A percentile compares a stretch with the other conserved stretches of the same genome.
Evolutionary conservation across 1,140 invertebrate genomes (phyloP).

Genomic region (Pseudomyrmex concolor): DNA sequence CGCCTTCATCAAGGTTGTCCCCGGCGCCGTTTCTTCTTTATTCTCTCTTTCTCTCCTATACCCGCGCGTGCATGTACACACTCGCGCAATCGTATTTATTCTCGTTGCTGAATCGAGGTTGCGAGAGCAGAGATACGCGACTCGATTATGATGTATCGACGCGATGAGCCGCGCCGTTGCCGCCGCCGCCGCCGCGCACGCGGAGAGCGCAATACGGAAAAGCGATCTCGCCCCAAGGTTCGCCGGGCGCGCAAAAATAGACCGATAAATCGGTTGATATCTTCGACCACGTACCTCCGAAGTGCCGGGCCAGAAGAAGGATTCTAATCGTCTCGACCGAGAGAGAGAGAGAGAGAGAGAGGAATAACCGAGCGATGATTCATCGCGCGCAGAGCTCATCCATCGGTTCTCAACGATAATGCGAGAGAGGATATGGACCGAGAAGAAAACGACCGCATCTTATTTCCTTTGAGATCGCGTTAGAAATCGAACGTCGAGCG

Average conservation of each 20-base stretch:
- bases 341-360: conserved; percentile 28
- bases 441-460: not conserved
- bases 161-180: not conserved
- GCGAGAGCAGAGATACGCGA: conserved; percentile 28
- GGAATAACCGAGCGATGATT: conserved; percentile 67
- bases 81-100: conserved; percentile 46
- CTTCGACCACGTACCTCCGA: conserved; percentile 9
- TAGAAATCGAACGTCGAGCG: not conserved
- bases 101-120: conserved; percentile 39
- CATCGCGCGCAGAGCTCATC: conserved; percentile 32
- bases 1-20: conserved; percentile 51
- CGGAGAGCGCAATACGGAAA: conserved; percentile 40
- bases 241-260: conserved; percentile 56
- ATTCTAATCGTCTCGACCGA: conserved; percentile 57
- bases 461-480: not conserved
- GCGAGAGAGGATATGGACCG: not conserved
- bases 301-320: conserved; percentile 6
- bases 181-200: not conserved
- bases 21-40: conserved; percentile 12
- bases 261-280: conserved; percentile 68
- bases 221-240: conserved; percentile 43
- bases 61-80: not conserved
- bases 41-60: not conserved
- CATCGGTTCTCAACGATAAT: conserved; percentile 58
- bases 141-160: conserved; percentile 47